Evolutionary conservation across 2,888 invertebrate species (phyloP).

Genomic region (Leptinotarsa peninsularis): DNA sequence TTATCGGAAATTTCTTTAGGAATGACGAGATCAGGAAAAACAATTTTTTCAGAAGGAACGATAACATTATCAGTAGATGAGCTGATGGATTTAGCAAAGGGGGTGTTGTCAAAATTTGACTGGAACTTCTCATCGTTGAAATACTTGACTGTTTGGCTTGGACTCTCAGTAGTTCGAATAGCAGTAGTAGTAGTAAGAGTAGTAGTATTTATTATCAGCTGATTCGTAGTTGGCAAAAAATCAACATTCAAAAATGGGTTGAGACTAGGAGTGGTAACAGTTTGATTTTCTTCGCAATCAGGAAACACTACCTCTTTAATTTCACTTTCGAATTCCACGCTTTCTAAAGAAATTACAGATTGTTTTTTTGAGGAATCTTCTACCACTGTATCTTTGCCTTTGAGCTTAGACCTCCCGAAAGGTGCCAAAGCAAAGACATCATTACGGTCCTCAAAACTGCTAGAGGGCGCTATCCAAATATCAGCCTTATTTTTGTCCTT

Average conservation of each 20-base stretch:
- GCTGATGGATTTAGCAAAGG: constrained; percentile 25
- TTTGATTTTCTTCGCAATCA: constrained; percentile 24
- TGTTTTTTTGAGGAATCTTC: not conserved
- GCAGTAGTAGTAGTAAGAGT: constrained; percentile 24
- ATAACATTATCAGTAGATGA: constrained; percentile 52
- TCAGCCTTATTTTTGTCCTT: constrained; percentile 55
- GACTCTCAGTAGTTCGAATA: constrained; percentile 47
- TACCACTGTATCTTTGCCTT: constrained; percentile 36
- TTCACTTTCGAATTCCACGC: constrained; percentile 23
- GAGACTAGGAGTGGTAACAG: constrained; percentile 43
- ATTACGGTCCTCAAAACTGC: constrained; percentile 65
- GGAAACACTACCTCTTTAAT: not conserved
- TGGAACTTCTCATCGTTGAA: constrained; percentile 55
- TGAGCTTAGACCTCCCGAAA: constrained; percentile 65
- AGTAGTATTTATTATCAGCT: constrained; percentile 19
- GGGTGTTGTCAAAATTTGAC: constrained; percentile 53
- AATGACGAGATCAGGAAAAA: constrained; percentile 36
- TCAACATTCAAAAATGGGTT: constrained; percentile 61
- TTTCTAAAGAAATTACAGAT: constrained; percentile 18
- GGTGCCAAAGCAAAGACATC: constrained; percentile 81
- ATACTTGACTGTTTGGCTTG: constrained; percentile 37
- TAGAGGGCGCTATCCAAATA: constrained; percentile 62
- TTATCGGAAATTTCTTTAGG: constrained; percentile 31
- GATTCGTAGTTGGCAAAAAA: constrained; percentile 35
- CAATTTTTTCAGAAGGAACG: constrained; percentile 43